Conservation (phyloP, 2,797 vertebrate genomes). For the Taenioides sp. region DNA sequence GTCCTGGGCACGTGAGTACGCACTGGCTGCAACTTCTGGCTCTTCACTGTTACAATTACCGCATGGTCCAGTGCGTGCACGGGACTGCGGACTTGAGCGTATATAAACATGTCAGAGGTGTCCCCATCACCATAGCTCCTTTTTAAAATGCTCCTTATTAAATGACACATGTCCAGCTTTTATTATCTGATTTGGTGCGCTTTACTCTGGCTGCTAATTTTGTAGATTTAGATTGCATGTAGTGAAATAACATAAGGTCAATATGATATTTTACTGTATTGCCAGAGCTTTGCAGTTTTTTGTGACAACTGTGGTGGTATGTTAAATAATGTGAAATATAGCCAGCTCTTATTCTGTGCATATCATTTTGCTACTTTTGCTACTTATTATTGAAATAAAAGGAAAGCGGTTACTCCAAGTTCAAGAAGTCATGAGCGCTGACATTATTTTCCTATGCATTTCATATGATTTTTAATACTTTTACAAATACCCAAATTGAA, state of each 20-base stretch:
- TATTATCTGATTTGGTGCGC: neutral
- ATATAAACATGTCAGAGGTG: neutral
- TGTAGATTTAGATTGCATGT: neutral
- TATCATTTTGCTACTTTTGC: neutral
- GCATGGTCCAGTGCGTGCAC: constrained; percentile 2
- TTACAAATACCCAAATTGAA: neutral
- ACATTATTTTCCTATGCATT: neutral
- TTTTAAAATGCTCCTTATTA: neutral
- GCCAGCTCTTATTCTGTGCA: neutral
- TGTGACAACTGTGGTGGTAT: neutral
- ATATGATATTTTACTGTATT: neutral
- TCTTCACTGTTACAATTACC: neutral
- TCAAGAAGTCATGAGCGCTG: neutral
- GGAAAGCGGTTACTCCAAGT: neutral
- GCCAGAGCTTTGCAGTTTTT: neutral
- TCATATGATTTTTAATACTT: neutral
- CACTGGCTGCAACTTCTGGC: constrained; percentile 26
- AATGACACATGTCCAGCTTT: neutral
- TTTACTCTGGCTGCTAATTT: neutral
- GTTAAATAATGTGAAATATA: neutral
- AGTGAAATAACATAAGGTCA: neutral
- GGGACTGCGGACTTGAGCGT: constrained; percentile 8
- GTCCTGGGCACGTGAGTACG: constrained; percentile 93
- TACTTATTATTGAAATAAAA: too few relatives aligned
- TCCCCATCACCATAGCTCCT: neutral